Conservation (phyloP, 2,888 invertebrate species). For the Abrostola triplasia region DNA sequence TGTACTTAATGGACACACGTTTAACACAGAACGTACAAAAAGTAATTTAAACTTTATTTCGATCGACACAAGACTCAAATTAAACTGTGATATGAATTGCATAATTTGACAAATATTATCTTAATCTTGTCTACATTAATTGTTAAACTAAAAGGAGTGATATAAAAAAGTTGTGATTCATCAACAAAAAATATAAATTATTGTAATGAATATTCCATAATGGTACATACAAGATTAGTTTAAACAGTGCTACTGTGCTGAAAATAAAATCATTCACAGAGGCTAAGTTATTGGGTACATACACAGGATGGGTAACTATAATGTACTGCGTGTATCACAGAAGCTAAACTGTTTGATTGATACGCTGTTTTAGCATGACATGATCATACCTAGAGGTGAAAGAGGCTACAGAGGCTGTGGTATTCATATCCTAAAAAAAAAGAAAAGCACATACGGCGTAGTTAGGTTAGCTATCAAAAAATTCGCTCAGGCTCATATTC, state of each 20-base stretch:
- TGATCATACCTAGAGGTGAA: too few relatives aligned
- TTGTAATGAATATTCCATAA: slow-evolving; percentile 23
- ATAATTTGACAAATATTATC: slow-evolving; percentile 37
- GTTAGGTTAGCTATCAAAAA: too few relatives aligned
- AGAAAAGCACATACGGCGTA: too few relatives aligned
- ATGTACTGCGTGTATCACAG: too few relatives aligned
- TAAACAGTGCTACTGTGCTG: not conserved
- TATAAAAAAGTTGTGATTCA: slow-evolving; percentile 40
- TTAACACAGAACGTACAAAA: slow-evolving; percentile 20
- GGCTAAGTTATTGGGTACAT: too few relatives aligned
- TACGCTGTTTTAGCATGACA: too few relatives aligned
- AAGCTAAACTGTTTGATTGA: too few relatives aligned
- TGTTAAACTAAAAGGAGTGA: slow-evolving; percentile 30
- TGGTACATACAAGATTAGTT: not conserved
- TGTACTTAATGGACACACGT: slow-evolving; percentile 30
- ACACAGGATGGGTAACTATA: too few relatives aligned
- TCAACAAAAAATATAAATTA: slow-evolving; percentile 8
- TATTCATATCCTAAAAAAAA: too few relatives aligned
- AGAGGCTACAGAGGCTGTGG: too few relatives aligned
- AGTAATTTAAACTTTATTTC: slow-evolving; percentile 21
- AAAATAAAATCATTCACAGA: too few relatives aligned
- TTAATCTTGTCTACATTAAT: slow-evolving; percentile 39
- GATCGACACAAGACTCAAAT: not conserved
- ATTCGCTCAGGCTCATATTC: too few relatives aligned
- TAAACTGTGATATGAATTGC: slow-evolving; percentile 6